A percentile compares a stretch with the other conserved stretches of the same genome.
phyloP scores from a whole-genome alignment of 2,113 vertebrate genomes.

The Melanotaenia duboulayi region DNA sequence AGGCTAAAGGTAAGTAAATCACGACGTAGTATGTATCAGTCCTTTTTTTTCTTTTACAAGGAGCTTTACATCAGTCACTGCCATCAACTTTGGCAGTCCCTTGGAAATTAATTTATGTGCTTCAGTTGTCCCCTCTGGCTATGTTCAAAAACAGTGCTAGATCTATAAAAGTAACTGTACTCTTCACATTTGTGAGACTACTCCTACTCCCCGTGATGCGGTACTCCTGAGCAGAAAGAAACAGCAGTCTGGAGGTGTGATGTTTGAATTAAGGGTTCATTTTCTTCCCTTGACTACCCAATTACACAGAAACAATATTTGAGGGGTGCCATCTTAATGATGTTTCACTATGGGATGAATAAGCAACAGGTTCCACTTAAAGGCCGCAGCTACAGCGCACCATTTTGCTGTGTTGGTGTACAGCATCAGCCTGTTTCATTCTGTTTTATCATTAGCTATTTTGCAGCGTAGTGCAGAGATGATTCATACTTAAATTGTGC shows the following conservation, averaged over 20 bases:
- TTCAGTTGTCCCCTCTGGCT: slow-evolving; percentile 57
- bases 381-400: slow-evolving; percentile 27
- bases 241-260: slow-evolving; percentile 41
- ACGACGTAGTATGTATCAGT: slow-evolving; percentile 7
- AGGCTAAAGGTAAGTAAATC: slow-evolving; percentile 52
- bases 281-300: slow-evolving; percentile 40
- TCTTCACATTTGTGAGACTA: slow-evolving; percentile 41
- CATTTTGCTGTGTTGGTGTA: background rate
- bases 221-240: slow-evolving; percentile 38
- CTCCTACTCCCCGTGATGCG: slow-evolving; percentile 26
- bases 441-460: slow-evolving; percentile 46
- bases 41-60: slow-evolving; percentile 36
- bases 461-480: slow-evolving; percentile 41
- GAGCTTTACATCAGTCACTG: slow-evolving; percentile 58
- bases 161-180: slow-evolving; percentile 61
- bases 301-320: slow-evolving; percentile 65
- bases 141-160: slow-evolving; percentile 55
- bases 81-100: slow-evolving; percentile 64
- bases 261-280: slow-evolving; percentile 24
- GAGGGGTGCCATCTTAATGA: slow-evolving; percentile 50
- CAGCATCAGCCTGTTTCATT: slow-evolving; percentile 28
- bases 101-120: slow-evolving; percentile 78
- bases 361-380: slow-evolving; percentile 63
- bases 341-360: slow-evolving; percentile 40
- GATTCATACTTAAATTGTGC: slow-evolving; percentile 57